phyloP scores from a whole-genome alignment of 2,797 vertebrate species.

The Sebastes minor region DNA sequence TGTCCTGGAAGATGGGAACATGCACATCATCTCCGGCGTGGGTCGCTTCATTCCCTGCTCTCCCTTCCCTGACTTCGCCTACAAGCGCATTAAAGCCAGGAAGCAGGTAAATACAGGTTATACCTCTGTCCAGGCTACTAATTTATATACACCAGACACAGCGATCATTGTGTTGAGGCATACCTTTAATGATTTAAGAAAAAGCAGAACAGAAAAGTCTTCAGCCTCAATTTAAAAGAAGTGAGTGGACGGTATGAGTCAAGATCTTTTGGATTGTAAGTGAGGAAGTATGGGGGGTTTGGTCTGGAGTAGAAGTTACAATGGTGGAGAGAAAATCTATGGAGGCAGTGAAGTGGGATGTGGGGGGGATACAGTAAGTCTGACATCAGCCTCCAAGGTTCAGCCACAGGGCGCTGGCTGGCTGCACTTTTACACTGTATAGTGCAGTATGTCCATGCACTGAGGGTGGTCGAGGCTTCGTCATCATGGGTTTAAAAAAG shows the following conservation, averaged over 20 bases:
- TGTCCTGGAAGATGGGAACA: conserved; percentile 92
- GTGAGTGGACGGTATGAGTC: background rate
- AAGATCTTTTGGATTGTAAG: background rate
- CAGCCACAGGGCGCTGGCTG: conserved; percentile 24
- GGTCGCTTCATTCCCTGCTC: conserved; percentile 94
- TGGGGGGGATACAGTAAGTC: conserved; percentile 18
- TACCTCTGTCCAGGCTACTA: background rate
- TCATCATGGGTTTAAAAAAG: conserved; percentile 7
- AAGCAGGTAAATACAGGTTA: conserved; percentile 87
- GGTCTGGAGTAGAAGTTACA: background rate
- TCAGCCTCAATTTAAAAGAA: too few relatives aligned
- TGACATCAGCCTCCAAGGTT: conserved; percentile 44
- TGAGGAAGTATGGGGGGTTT: background rate
- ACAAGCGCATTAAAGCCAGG: conserved; percentile 97
- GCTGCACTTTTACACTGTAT: background rate
- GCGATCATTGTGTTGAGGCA: background rate
- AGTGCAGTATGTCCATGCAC: background rate
- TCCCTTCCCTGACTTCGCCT: conserved; percentile 93
- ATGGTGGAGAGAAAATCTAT: background rate
- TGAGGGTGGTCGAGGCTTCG: conserved; percentile 41
- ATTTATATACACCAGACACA: background rate
- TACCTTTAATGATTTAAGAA: too few relatives aligned
- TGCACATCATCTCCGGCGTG: conserved; percentile 88
- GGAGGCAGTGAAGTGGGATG: conserved; percentile 3
- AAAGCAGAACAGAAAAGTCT: too few relatives aligned